A percentile compares a stretch with the other conserved stretches of the same genome.
These are phyloP conservation scores for Podilymbus podiceps DNA, from an alignment of 2,113 vertebrate genomes.

Conservation along the genomic window DNA sequence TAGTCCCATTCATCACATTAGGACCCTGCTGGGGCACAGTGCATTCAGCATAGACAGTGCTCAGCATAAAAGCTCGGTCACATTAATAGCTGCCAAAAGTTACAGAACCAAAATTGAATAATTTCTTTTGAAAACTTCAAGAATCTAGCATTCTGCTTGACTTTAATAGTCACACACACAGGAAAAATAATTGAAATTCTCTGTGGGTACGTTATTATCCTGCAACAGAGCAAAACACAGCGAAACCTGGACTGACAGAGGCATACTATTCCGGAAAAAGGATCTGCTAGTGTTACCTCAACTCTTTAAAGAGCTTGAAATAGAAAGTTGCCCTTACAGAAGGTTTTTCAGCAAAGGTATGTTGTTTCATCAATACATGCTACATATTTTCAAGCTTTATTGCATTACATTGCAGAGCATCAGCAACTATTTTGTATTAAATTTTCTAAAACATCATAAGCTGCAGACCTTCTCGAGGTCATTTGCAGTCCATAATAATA, in stretches of 20 bases:
- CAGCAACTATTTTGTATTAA: not conserved
- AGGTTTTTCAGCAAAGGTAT: not conserved
- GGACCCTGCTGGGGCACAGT: not conserved
- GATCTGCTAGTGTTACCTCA: not conserved
- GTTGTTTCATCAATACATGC: not conserved
- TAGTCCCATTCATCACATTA: not conserved
- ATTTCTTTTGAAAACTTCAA: not conserved
- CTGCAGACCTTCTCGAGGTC: not conserved
- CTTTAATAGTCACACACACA: not conserved
- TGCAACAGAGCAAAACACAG: not conserved
- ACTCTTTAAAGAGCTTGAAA: not conserved
- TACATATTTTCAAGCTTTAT: not conserved
- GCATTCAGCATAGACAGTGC: not conserved
- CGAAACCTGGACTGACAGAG: not conserved
- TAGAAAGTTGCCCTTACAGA: not conserved
- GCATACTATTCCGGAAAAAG: not conserved
- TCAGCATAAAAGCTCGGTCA: not conserved
- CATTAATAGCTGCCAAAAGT: not conserved
- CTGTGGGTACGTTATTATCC: not conserved
- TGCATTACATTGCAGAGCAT: not conserved
- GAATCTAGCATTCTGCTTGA: not conserved
- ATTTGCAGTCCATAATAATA: not conserved
- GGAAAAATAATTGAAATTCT: not conserved
- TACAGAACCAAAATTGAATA: not conserved
- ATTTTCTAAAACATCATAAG: not conserved